Evolutionary conservation across 1,140 invertebrate genomes (phyloP), one percentile per base, ranked within the genome.

Genomic region (Drosophila mauritiana): DNA sequence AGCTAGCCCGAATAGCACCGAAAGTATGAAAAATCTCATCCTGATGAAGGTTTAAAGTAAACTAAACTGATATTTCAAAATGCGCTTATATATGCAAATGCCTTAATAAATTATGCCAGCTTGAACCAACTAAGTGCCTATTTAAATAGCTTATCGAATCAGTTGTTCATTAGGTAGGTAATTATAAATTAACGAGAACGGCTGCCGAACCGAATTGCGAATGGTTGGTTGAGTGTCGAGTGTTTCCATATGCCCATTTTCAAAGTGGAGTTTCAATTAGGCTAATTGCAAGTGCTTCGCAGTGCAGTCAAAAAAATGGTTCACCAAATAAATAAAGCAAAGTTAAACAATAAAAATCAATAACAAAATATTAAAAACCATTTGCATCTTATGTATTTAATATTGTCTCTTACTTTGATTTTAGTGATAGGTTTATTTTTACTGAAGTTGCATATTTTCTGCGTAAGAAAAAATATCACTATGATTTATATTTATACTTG

Each of bases 191-290:
- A 34, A 49, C 25, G 22, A 22, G 8, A 27, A 17, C 17, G n/a
- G 15, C n/a, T n/a, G n/a, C 10, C 27, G n/a, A 68, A 37, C 10
- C 27, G 22, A 31, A 43, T 64, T 65, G 11, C 11, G 1, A 13
- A 12, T 46, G 6, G 37, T 10, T 46, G 6, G 37, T 10, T 31
- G 12, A 64, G n/a, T 10, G 31, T 31, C 11, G 3, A 37, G 7
- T 11, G 36, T 39, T 46, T 37, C 22, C 39, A 52, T 45, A 52
- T 20, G 31, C 4, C 4, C 11, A n/a, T n/a, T 25, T 17, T 40
- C 17, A 15, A 20, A 43, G n/a, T 4, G 12, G 34, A 39, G 45
- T 6, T 49, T 20, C 46, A 68, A 68, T 68, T 64, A 68, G 12
- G 12, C 31, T 64, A 39, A 64, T 45, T 65, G 48, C 37, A 37